These are phyloP conservation scores for Pontoporia blainvillei DNA, from an alignment of 2,113 vertebrate species.

Conservation along the genomic window DNA sequence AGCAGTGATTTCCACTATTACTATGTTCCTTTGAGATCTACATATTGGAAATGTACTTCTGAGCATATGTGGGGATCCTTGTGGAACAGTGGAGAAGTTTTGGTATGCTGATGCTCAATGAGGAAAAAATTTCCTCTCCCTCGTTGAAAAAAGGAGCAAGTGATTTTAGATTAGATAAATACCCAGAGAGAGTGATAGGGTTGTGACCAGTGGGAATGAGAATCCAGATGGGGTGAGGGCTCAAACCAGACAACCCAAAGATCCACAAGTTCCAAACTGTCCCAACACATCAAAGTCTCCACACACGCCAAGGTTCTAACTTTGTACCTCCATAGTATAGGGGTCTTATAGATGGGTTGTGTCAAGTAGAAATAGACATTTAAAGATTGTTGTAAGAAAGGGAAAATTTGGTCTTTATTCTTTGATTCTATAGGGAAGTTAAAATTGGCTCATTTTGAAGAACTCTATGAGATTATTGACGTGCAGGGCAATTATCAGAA, in stretches of 20 bases:
- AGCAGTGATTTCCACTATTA: no score
- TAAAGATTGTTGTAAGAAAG: background rate
- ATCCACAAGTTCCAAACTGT: background rate
- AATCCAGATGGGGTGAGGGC: background rate
- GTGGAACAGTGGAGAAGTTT: background rate
- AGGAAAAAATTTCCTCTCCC: background rate
- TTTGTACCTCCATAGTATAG: background rate
- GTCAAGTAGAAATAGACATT: background rate
- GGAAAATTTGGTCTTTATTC: background rate
- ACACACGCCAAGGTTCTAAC: background rate
- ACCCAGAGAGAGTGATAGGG: background rate
- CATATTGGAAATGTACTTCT: background rate
- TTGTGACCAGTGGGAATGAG: background rate
- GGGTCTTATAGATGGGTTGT: background rate
- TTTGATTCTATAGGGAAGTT: background rate
- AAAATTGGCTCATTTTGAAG: background rate
- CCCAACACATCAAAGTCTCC: background rate
- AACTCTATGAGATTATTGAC: background rate
- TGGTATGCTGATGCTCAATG: background rate
- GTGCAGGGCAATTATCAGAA: background rate
- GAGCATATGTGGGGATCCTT: background rate
- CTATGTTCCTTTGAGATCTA: background rate
- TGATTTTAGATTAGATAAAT: background rate
- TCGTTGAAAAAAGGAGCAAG: background rate
- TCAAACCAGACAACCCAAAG: background rate